Conservation (phyloP, 2,888 invertebrate species). For the Torymus texanus region DNA sequence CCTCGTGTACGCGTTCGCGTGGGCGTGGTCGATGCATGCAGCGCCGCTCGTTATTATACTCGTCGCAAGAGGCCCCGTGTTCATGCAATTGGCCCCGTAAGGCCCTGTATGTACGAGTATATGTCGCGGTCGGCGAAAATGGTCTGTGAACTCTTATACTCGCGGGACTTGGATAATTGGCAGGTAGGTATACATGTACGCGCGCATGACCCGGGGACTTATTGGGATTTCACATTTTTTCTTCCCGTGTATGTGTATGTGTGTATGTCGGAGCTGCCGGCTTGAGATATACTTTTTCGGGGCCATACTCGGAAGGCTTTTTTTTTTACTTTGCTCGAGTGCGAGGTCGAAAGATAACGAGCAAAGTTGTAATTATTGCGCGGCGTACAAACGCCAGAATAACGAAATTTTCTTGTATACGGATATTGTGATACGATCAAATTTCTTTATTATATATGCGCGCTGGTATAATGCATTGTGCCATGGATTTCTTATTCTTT, state of each 20-base stretch:
- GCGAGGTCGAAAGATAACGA: too few relatives aligned
- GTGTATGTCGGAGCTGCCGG: too few relatives aligned
- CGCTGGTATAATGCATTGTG: too few relatives aligned
- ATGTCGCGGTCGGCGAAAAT: constrained; percentile 62
- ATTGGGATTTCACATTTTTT: not conserved
- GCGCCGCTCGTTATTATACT: not conserved
- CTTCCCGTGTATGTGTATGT: too few relatives aligned
- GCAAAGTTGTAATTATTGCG: too few relatives aligned
- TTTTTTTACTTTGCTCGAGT: not conserved
- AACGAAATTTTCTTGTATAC: too few relatives aligned
- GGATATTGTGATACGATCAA: too few relatives aligned
- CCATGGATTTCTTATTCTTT: too few relatives aligned
- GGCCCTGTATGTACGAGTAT: not conserved
- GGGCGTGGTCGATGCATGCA: constrained; percentile 63
- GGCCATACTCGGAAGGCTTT: constrained; percentile 6
- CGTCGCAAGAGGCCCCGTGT: not conserved
- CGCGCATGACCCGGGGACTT: constrained; percentile 54
- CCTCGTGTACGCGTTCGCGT: constrained; percentile 59
- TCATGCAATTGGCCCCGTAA: constrained; percentile 16
- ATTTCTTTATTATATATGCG: too few relatives aligned
- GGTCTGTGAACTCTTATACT: constrained; percentile 58
- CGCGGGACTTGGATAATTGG: constrained; percentile 42
- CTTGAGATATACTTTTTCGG: constrained; percentile 5
- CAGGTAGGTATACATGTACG: constrained; percentile 55
- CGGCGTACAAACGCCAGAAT: too few relatives aligned